These are phyloP conservation scores for Acestrorhynchus altus DNA, from an alignment of 2,797 vertebrate species.

Conservation along the genomic window DNA sequence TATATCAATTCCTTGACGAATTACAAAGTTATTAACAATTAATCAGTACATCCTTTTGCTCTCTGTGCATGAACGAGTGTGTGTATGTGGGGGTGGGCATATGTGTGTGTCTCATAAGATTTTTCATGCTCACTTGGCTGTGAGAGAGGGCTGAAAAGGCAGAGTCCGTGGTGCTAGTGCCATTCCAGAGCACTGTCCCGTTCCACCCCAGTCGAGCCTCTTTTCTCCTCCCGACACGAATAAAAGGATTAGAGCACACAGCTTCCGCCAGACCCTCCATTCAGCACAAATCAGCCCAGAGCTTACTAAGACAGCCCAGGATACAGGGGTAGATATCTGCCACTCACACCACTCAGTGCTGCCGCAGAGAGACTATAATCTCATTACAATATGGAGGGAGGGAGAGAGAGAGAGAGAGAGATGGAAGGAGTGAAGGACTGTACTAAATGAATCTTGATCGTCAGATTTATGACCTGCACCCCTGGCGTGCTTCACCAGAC, in stretches of 20 bases:
- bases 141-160: conserved; percentile 64
- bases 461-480: conserved; percentile 39
- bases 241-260: conserved; percentile 97
- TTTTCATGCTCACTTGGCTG: conserved; percentile 84
- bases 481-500: conserved; percentile 7
- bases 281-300: conserved; percentile 88
- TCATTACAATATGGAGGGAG: conserved; percentile 89
- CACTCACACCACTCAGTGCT: conserved; percentile 88
- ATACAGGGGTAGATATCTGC: conserved; percentile 97
- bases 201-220: conserved; percentile 83
- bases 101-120: conserved; percentile 75
- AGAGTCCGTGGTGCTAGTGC: conserved; percentile 56
- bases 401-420: conserved; percentile 33
- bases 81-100: conserved; percentile 44
- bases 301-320: conserved; percentile 95
- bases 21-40: too few species aligned
- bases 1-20: neutral
- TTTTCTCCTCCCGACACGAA: conserved; percentile 94
- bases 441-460: conserved; percentile 43
- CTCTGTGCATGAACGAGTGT: conserved; percentile 6
- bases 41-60: too few species aligned
- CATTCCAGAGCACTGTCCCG: conserved; percentile 87
- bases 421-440: conserved; percentile 7
- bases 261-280: conserved; percentile 96
- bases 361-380: conserved; percentile 90